Evolutionary conservation across 1,140 invertebrate genomes (phyloP).

Genomic region (Neocloeon triangulifer): DNA sequence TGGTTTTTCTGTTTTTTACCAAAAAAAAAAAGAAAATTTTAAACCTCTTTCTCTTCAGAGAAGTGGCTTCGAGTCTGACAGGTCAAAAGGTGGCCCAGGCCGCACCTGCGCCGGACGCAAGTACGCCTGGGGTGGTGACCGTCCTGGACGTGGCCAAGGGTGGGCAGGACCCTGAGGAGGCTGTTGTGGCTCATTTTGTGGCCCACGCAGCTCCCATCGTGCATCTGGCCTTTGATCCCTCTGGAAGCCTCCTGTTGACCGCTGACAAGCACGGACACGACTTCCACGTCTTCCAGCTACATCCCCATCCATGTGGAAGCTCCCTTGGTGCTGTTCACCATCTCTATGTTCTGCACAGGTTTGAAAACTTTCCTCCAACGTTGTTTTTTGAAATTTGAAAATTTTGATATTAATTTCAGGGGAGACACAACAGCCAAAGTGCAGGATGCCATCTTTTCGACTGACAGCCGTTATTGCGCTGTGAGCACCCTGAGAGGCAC

Average conservation of each 20-base stretch:
- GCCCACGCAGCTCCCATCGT: constrained; percentile 74
- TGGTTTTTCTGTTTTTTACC: too few relatives aligned
- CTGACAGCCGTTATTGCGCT: constrained; percentile 87
- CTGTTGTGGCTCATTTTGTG: constrained; percentile 79
- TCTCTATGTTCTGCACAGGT: constrained; percentile 78
- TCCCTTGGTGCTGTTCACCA: constrained; percentile 83
- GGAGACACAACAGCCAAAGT: constrained; percentile 66
- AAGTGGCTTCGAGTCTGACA: too few relatives aligned
- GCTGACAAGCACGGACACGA: constrained; percentile 85
- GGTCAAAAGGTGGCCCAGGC: too few relatives aligned
- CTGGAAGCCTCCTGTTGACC: constrained; percentile 75
- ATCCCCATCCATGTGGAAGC: constrained; percentile 76
- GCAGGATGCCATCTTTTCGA: constrained; percentile 68
- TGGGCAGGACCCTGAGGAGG: constrained; percentile 31
- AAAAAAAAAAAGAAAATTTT: too few relatives aligned
- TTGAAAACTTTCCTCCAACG: constrained; percentile 20
- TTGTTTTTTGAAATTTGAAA: background rate
- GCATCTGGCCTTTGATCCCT: constrained; percentile 76
- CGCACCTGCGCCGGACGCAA: constrained; percentile 22
- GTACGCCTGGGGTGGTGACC: constrained; percentile 62
- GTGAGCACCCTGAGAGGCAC: constrained; percentile 87
- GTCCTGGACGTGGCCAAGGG: constrained; percentile 55
- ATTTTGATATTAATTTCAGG: constrained; percentile 7
- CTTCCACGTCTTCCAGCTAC: constrained; percentile 87
- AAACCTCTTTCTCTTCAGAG: too few relatives aligned